Conservation (phyloP, 2,113 vertebrate genomes). For the Puntigrus tetrazona region DNA sequence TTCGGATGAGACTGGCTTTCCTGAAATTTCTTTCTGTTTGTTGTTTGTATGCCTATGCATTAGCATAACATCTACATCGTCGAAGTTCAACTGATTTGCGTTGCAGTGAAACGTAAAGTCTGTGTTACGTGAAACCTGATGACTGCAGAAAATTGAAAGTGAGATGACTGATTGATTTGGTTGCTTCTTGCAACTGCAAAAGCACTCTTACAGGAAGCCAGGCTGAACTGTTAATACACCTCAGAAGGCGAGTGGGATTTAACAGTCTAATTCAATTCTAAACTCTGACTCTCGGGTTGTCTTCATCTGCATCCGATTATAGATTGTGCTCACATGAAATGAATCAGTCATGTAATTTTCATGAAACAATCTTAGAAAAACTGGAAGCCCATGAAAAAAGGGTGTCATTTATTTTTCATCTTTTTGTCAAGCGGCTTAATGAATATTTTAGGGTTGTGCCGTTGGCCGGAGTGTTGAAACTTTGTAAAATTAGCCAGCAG, state of each 20-base stretch:
- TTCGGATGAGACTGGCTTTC: neutral
- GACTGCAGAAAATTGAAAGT: constrained; percentile 10
- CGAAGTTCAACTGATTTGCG: neutral
- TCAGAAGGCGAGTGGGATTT: constrained; percentile 40
- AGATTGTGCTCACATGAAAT: constrained; percentile 71
- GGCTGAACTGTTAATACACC: constrained; percentile 25
- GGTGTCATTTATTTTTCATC: constrained; percentile 80
- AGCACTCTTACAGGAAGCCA: constrained; percentile 19
- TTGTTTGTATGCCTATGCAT: neutral
- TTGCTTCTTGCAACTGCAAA: constrained; percentile 24
- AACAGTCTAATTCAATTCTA: constrained; percentile 37
- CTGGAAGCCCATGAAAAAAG: constrained; percentile 79
- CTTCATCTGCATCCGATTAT: constrained; percentile 60
- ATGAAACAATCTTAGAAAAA: constrained; percentile 78
- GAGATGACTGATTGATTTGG: neutral
- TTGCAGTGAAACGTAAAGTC: neutral
- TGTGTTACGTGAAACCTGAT: neutral
- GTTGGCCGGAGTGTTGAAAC: constrained; percentile 74
- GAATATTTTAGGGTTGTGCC: constrained; percentile 75
- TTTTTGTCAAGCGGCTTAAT: constrained; percentile 79
- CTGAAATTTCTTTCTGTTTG: neutral
- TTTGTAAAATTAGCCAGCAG: constrained; percentile 78
- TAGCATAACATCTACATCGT: constrained; percentile 8
- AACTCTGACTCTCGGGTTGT: constrained; percentile 43
- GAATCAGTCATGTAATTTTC: constrained; percentile 76